phyloP scores from a whole-genome alignment of 2,113 vertebrate genomes.

The Sturnus vulgaris region DNA sequence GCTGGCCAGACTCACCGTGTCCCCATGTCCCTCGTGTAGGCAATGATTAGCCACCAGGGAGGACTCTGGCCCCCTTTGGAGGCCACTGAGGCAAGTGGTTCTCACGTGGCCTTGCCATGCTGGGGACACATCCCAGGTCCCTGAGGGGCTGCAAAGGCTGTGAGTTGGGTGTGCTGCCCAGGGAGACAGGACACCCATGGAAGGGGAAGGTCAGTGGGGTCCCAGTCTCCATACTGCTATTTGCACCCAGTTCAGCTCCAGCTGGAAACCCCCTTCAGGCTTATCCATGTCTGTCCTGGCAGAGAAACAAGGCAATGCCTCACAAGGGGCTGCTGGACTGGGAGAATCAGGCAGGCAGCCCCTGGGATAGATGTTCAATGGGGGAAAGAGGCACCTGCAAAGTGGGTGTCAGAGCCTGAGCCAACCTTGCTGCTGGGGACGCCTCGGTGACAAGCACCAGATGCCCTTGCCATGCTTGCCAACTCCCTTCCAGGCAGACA shows the following conservation, averaged over 20 bases:
- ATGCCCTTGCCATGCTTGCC: accelerated
- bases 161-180: neutral
- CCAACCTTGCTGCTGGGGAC: accelerated
- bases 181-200: neutral
- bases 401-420: accelerated
- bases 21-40: accelerated
- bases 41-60: neutral
- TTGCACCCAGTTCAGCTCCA: neutral
- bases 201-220: neutral
- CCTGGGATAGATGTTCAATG: accelerated
- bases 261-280: neutral
- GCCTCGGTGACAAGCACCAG: neutral
- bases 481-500: neutral
- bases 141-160: neutral
- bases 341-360: neutral
- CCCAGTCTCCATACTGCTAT: neutral
- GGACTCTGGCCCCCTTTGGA: neutral
- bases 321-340: neutral
- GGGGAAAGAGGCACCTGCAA: neutral
- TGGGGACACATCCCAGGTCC: neutral
- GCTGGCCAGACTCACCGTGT: accelerated
- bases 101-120: accelerated
- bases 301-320: neutral
- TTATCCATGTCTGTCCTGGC: neutral
- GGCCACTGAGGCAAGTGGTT: neutral